Base-by-base conservation (phyloP, 2,888 invertebrate species). In the Andrena trimmerana region DNA sequence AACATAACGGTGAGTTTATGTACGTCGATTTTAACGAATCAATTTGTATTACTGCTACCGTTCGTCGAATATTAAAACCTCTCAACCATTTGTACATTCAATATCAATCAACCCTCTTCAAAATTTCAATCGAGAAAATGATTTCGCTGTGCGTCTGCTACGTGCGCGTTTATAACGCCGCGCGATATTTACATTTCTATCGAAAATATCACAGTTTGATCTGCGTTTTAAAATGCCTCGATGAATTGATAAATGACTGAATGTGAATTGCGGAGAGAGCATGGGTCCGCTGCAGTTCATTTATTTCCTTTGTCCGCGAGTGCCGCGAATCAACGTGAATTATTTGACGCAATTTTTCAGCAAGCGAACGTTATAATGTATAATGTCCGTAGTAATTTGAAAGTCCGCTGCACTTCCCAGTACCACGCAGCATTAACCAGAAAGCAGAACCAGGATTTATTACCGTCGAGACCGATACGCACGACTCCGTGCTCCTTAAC, bases 401-500 rank as follows among this genome's bases (percentile, higher is more conserved):
- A 42, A 42, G 16, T 16, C 4, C 42, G 42, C 42, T 5, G 42
- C 1, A 63, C 36, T 71, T 42, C 27, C 33, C 3, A 24, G n/a
- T 16, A 82, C 33, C 54, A 31, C 62, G 70, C 33, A 75, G 57
- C 57, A 48, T 79, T 68, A 73, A 86, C 59, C 74, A 48, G 62
- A 63, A 68, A 74, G 50, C 68, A 59, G 65, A 59, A 68, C 68
- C 57, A 59, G 75, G 50, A 82, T 85, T 82, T 74, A 83, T 50
- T 27, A 27, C 27, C 52, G 60, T 33, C 36, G 27, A 57, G 69
- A 50, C 36, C 67, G 52, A 84, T 65, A 69, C 54, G 69, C 78
- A 75, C 73, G 69, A 52, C 70, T 60, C 65, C 48, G 67, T 42
- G 36, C 29, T 48, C n/a, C 62, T 67, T 57, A 65, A 63, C 36